These are phyloP conservation scores for Andrena chrysosceles DNA, from an alignment of 2,888 invertebrate genomes.

Conservation along the genomic window DNA sequence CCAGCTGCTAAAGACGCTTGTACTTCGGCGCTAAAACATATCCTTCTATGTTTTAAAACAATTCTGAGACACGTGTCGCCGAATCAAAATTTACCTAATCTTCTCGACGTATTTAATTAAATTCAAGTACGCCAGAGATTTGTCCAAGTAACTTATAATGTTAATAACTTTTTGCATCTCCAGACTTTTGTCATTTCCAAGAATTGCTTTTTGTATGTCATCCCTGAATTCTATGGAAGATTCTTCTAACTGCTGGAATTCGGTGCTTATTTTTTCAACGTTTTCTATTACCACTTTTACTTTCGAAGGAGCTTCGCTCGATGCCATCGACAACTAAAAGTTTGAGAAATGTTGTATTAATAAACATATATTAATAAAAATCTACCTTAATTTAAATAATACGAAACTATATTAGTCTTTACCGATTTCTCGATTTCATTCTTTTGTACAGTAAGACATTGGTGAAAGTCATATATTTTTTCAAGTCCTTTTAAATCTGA, in stretches of 20 bases:
- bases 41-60: background rate
- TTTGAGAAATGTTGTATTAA: background rate
- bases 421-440: slow-evolving; percentile 85
- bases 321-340: slow-evolving; percentile 87
- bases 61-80: slow-evolving; percentile 14
- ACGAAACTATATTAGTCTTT: slow-evolving; percentile 59
- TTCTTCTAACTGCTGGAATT: slow-evolving; percentile 86
- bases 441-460: slow-evolving; percentile 83
- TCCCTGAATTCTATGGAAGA: slow-evolving; percentile 76
- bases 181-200: slow-evolving; percentile 84
- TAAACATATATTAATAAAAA: background rate
- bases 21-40: slow-evolving; percentile 86
- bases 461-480: slow-evolving; percentile 86
- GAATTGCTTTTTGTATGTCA: slow-evolving; percentile 82
- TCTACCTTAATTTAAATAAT: background rate
- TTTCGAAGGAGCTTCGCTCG: slow-evolving; percentile 88
- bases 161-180: slow-evolving; percentile 87
- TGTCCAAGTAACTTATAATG: slow-evolving; percentile 87
- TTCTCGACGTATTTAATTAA: slow-evolving; percentile 90
- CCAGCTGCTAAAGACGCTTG: slow-evolving; percentile 87
- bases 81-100: slow-evolving; percentile 86
- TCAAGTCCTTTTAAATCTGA: slow-evolving; percentile 86
- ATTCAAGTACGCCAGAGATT: slow-evolving; percentile 88
- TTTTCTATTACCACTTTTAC: slow-evolving; percentile 88
- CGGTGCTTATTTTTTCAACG: slow-evolving; percentile 86